Percentiles rank a stretch among this genome's conserved stretches.
These are phyloP conservation scores for Lemur catta DNA, from an alignment of 2,797 vertebrate genomes.

Conservation along the genomic window DNA sequence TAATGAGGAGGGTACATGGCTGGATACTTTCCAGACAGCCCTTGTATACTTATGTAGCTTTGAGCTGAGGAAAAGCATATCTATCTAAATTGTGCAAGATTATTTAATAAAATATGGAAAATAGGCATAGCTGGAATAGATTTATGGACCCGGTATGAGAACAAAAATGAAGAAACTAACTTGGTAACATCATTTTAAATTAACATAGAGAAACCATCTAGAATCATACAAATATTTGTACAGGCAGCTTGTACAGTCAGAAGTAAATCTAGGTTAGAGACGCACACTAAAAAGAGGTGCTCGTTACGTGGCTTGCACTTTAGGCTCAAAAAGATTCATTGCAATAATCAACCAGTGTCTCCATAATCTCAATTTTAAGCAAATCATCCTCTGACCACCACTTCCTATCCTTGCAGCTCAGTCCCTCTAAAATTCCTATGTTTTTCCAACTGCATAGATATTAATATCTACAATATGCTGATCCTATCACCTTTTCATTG, in stretches of 20 bases:
- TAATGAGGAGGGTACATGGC: too few relatives aligned
- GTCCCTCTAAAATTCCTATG: background rate
- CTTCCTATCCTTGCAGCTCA: background rate
- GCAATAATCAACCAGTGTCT: background rate
- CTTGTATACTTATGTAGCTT: background rate
- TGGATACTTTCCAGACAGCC: too few relatives aligned
- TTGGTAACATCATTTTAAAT: background rate
- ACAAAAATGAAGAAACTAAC: background rate
- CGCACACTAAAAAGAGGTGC: background rate
- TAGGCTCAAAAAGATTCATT: background rate
- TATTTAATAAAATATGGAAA: constrained; percentile 25
- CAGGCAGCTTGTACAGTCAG: background rate
- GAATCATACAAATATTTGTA: background rate
- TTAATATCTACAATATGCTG: background rate
- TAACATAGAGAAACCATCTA: background rate
- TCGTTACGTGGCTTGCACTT: background rate
- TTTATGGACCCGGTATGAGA: background rate
- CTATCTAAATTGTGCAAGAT: background rate
- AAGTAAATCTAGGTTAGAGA: background rate
- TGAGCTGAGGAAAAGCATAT: background rate
- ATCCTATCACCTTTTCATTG: background rate
- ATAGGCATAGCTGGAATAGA: background rate
- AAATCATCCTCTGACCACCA: background rate
- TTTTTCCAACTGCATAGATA: background rate
- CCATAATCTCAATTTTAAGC: background rate